Evolutionary conservation across 2,113 vertebrate genomes (phyloP).

Genomic region (Falco punctatus): DNA sequence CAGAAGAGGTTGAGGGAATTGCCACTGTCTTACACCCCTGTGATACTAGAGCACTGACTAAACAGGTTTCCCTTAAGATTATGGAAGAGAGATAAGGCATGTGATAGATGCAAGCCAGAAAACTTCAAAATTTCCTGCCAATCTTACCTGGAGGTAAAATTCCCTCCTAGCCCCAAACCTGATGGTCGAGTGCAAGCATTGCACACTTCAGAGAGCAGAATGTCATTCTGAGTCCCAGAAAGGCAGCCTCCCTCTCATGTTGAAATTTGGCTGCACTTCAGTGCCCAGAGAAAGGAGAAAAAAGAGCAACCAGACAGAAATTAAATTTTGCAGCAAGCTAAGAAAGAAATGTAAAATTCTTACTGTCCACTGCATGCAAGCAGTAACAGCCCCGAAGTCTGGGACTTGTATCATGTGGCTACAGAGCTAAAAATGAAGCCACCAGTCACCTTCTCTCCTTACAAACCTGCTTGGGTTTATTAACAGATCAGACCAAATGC

Average conservation of each 20-base stretch:
- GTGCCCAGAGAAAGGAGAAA: neutral
- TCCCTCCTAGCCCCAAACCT: neutral
- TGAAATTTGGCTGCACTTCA: neutral
- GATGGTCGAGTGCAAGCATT: neutral
- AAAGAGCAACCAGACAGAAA: neutral
- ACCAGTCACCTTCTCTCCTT: neutral
- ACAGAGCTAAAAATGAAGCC: neutral
- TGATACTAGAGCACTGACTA: neutral
- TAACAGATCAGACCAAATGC: neutral
- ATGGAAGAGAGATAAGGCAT: neutral
- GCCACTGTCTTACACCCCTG: neutral
- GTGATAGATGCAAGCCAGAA: neutral
- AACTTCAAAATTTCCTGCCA: neutral
- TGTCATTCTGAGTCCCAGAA: neutral
- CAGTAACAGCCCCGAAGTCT: neutral
- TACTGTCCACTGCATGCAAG: neutral
- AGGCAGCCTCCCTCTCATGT: neutral
- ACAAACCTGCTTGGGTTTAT: neutral
- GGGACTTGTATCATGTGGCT: neutral
- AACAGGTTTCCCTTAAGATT: neutral
- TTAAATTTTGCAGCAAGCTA: neutral
- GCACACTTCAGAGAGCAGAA: neutral
- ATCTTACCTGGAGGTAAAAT: neutral
- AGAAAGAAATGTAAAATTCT: neutral
- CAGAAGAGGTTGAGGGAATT: neutral